These are phyloP conservation scores for Kuschelorhynchus macadamiae DNA, from an alignment of 2,888 invertebrate genomes.

Conservation along the genomic window DNA sequence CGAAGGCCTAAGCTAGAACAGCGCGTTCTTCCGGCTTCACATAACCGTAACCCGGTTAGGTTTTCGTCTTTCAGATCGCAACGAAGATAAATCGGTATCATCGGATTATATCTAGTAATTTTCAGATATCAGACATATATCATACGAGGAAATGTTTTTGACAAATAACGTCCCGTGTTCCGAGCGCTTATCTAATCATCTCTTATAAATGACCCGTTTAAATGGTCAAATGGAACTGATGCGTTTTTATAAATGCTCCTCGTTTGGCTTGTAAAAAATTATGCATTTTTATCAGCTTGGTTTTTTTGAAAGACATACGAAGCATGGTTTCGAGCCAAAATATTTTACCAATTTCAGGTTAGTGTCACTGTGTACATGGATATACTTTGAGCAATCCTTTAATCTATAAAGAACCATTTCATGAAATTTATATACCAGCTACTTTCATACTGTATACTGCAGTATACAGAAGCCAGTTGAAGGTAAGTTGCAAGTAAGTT, in stretches of 20 bases:
- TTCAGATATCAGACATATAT: conserved; percentile 55
- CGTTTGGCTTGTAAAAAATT: conserved; percentile 20
- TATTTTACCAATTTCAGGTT: too few species aligned
- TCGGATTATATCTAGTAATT: conserved; percentile 54
- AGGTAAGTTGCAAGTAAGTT: too few species aligned
- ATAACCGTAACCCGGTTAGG: conserved; percentile 53
- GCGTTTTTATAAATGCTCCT: conserved; percentile 34
- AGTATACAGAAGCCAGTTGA: too few species aligned
- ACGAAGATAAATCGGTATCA: conserved; percentile 52
- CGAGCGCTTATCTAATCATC: conserved; percentile 55
- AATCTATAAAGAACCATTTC: too few species aligned
- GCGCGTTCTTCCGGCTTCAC: conserved; percentile 53
- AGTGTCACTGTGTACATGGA: too few species aligned
- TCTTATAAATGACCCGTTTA: conserved; percentile 56
- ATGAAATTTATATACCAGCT: too few species aligned
- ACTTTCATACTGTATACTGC: too few species aligned
- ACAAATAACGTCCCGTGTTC: conserved; percentile 59
- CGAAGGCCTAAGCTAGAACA: conserved; percentile 41
- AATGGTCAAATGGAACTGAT: conserved; percentile 48
- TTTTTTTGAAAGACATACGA: not conserved
- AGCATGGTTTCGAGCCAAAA: too few species aligned
- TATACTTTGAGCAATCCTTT: too few species aligned
- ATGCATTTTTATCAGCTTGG: conserved; percentile 2
- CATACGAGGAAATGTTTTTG: conserved; percentile 54
- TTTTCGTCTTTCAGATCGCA: conserved; percentile 46